Evolutionary conservation across 2,113 vertebrate genomes (phyloP).

Genomic region (Sceloporus tristichus): DNA sequence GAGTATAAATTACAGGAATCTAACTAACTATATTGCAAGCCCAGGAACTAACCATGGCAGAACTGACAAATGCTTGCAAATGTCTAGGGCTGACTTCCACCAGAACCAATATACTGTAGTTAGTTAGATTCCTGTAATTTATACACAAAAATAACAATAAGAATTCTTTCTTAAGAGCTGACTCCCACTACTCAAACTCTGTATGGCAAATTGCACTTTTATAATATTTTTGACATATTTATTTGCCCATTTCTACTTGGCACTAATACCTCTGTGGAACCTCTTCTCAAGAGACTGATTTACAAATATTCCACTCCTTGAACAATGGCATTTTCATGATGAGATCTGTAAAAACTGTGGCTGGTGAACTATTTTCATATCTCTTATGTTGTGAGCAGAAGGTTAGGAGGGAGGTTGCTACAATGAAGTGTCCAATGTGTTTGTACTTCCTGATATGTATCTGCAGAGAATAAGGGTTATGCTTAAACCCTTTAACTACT

Average conservation of each 20-base stretch:
- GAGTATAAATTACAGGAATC: too few relatives aligned
- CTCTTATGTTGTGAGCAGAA: not conserved
- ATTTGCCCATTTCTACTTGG: not conserved
- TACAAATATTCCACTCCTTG: not conserved
- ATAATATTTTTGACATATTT: not conserved
- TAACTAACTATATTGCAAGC: not conserved
- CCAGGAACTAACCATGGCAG: too few relatives aligned
- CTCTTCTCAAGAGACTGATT: not conserved
- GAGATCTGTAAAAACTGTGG: not conserved
- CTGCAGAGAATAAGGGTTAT: slow-evolving; percentile 16
- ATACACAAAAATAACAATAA: too few relatives aligned
- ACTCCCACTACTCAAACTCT: not conserved
- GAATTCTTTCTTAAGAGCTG: not conserved
- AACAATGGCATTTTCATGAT: not conserved
- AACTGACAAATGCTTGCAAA: too few relatives aligned
- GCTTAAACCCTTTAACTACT: not conserved
- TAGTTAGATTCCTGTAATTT: too few relatives aligned
- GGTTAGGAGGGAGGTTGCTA: not conserved
- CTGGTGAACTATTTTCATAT: not conserved
- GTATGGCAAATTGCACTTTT: not conserved
- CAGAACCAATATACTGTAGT: too few relatives aligned
- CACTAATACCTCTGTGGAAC: not conserved
- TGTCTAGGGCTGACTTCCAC: too few relatives aligned
- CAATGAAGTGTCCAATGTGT: slow-evolving; percentile 30
- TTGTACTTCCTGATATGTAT: slow-evolving; percentile 21